A percentile compares a stretch with the other conserved stretches of the same genome.
These are phyloP conservation scores for Ametastegia equiseti DNA, from an alignment of 2,888 invertebrate species.

Conservation along the genomic window DNA sequence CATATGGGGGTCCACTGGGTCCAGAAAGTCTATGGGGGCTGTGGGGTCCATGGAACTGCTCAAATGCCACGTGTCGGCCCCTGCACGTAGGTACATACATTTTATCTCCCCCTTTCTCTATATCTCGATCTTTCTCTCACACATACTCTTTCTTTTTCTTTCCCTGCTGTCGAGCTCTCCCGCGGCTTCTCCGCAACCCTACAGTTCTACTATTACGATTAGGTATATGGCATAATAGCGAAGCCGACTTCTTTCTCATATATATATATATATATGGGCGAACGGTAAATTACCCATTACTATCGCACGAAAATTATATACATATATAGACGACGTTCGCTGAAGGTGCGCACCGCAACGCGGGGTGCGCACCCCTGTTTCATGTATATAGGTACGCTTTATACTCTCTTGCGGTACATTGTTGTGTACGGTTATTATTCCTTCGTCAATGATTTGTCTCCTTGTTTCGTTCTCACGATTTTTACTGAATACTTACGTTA, in stretches of 20 bases:
- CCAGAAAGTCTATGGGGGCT: constrained; percentile 18
- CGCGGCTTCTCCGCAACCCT: constrained; percentile 17
- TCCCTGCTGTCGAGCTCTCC: not conserved
- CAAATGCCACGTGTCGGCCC: constrained; percentile 35
- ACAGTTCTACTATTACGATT: constrained; percentile 27
- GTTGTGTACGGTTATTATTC: not conserved
- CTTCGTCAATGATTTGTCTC: not conserved
- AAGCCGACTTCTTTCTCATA: constrained; percentile 41
- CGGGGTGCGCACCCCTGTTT: not conserved
- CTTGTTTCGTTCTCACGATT: not conserved
- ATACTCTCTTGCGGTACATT: not conserved
- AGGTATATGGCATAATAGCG: constrained; percentile 25
- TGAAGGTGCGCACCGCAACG: constrained; percentile 16
- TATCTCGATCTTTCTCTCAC: no score
- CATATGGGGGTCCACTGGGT: constrained; percentile 1
- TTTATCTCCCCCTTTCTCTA: constrained; percentile 11
- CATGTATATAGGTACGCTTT: no score
- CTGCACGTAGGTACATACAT: constrained; percentile 6
- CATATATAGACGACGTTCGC: not conserved
- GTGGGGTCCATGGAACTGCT: constrained; percentile 37
- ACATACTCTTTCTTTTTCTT: not conserved
- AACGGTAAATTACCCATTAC: constrained; percentile 40
- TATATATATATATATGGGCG: no score
- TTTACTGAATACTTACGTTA: not conserved
- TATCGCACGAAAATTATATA: constrained; percentile 19